A percentile compares a stretch with the other conserved stretches of the same genome.
These are phyloP conservation scores for Leptinotarsa defecta DNA, from an alignment of 1,140 invertebrate species.

Conservation along the genomic window DNA sequence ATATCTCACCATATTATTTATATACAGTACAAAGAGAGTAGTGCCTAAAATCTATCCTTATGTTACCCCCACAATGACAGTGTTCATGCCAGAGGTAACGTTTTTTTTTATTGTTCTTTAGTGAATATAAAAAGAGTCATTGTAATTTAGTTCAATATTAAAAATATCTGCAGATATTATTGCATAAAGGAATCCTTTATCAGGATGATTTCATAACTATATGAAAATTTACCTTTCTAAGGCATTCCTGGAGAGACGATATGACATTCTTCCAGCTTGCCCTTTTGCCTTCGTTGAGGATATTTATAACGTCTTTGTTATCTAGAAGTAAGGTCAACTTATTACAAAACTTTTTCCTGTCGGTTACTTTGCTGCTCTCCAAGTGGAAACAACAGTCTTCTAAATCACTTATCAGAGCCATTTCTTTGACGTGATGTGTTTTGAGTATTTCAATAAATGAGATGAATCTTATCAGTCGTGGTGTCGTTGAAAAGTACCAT, in stretches of 20 bases:
- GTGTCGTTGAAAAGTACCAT: too few relatives aligned
- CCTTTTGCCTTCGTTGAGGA: slow-evolving; percentile 29
- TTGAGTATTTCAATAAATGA: too few relatives aligned
- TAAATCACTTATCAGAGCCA: slow-evolving; percentile 23
- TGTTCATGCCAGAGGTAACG: not conserved
- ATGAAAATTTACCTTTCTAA: slow-evolving; percentile 35
- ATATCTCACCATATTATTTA: too few relatives aligned
- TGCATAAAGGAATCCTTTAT: too few relatives aligned
- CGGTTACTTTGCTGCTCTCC: slow-evolving; percentile 33
- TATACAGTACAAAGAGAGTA: too few relatives aligned
- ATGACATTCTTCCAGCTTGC: slow-evolving; percentile 36
- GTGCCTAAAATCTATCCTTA: too few relatives aligned
- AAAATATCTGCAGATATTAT: too few relatives aligned
- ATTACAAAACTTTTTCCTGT: slow-evolving; percentile 37
- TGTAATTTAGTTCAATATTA: too few relatives aligned
- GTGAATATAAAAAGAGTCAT: too few relatives aligned
- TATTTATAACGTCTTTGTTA: slow-evolving; percentile 29
- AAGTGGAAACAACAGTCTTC: slow-evolving; percentile 33
- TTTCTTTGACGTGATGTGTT: not conserved
- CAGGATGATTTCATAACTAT: not conserved
- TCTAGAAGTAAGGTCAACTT: slow-evolving; percentile 33
- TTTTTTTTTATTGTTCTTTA: too few relatives aligned
- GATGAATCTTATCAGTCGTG: too few relatives aligned
- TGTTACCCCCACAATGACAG: too few relatives aligned
- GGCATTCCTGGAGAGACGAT: slow-evolving; percentile 32